Evolutionary conservation across 1,140 invertebrate genomes (phyloP).

Genomic region (Anadara kagoshimensis): DNA sequence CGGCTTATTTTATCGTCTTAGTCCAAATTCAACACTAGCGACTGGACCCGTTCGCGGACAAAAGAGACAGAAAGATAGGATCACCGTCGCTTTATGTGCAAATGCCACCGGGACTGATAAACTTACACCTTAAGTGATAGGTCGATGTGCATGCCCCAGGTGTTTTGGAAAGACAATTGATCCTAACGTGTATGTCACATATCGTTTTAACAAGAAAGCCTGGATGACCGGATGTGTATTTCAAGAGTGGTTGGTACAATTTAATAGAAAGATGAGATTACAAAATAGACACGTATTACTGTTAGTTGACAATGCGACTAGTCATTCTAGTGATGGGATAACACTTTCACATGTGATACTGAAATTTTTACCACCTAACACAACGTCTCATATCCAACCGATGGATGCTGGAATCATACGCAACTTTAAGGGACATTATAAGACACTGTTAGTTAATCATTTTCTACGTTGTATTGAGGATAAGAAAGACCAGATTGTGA

Average conservation of each 20-base stretch:
- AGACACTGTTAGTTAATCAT: neutral
- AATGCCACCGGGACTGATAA: conserved; percentile 21
- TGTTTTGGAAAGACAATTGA: conserved; percentile 27
- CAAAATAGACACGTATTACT: conserved; percentile 32
- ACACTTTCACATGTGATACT: conserved; percentile 63
- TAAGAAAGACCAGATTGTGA: neutral
- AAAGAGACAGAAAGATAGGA: conserved; percentile 26
- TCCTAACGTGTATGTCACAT: conserved; percentile 2
- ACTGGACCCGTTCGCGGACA: neutral
- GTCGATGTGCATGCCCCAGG: neutral
- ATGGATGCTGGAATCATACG: conserved; percentile 33
- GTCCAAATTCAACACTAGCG: conserved; percentile 20
- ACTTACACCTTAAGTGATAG: conserved; percentile 16
- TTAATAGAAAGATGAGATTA: conserved; percentile 29
- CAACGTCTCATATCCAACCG: conserved; percentile 21
- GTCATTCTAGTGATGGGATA: conserved; percentile 28
- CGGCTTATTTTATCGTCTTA: conserved; percentile 15
- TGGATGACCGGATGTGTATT: conserved; percentile 23
- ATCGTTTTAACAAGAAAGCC: conserved; percentile 5
- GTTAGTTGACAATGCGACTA: conserved; percentile 47
- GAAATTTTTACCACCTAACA: conserved; percentile 69
- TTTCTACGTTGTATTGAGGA: neutral
- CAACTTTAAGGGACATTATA: conserved; percentile 22
- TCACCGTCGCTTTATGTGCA: conserved; percentile 10
- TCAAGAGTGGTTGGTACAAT: conserved; percentile 7